Conservation (phyloP, 1,140 invertebrate genomes). For the Trissolcus basalis region DNA sequence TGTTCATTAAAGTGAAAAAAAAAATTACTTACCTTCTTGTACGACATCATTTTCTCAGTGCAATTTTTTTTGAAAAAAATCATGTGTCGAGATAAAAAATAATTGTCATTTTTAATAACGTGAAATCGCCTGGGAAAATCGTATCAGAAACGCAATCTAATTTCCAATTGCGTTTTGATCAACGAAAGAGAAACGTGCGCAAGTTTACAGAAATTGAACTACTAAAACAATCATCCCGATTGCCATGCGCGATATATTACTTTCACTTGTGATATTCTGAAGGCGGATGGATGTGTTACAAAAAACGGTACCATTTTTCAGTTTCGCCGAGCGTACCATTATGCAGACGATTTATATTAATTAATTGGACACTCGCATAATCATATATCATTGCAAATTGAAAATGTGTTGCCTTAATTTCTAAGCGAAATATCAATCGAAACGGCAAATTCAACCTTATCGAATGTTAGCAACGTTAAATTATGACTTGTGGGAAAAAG, state of each 20-base stretch:
- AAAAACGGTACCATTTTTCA: constrained; percentile 11
- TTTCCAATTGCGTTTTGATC: constrained; percentile 42
- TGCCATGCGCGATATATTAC: constrained; percentile 33
- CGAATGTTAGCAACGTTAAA: too few relatives aligned
- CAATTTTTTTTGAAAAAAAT: too few relatives aligned
- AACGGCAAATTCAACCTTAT: too few relatives aligned
- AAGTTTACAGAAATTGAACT: constrained; percentile 54
- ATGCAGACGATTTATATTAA: background rate
- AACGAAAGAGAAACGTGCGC: constrained; percentile 42
- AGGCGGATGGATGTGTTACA: constrained; percentile 25
- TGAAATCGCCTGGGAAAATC: constrained; percentile 24
- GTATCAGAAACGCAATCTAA: constrained; percentile 26
- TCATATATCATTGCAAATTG: background rate
- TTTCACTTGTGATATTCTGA: constrained; percentile 42
- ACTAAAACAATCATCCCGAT: constrained; percentile 51
- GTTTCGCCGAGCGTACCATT: constrained; percentile 4
- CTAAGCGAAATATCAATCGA: background rate
- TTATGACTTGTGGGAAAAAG: too few relatives aligned
- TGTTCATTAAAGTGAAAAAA: too few relatives aligned
- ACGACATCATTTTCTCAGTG: too few relatives aligned
- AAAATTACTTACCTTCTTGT: too few relatives aligned
- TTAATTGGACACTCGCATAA: background rate
- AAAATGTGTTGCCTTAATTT: background rate
- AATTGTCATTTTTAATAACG: constrained; percentile 1
- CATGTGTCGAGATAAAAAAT: too few relatives aligned